These are phyloP conservation scores for Nemopilema nomurai DNA, from an alignment of 30 jellyfish, hydroid and myxozoan species.

Conservation along the genomic window DNA sequence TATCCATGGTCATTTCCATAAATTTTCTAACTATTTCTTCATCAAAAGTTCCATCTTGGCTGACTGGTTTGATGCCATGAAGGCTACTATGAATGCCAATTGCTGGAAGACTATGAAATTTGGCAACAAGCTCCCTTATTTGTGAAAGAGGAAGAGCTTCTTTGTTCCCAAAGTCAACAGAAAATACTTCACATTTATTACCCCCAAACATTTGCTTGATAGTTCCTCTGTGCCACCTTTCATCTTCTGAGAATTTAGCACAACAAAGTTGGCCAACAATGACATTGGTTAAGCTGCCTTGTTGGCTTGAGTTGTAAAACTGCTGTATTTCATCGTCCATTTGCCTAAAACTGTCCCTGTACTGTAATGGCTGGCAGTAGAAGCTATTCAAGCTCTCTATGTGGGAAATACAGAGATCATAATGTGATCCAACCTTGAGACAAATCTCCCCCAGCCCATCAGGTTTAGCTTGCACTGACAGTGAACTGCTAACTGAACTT, in stretches of 20 bases:
- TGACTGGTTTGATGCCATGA: slow-evolving; percentile 47
- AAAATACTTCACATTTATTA: slow-evolving; percentile 36
- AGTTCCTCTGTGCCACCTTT: slow-evolving; percentile 81
- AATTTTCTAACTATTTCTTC: slow-evolving; percentile 45
- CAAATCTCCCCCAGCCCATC: slow-evolving; percentile 24
- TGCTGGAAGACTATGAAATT: slow-evolving; percentile 60
- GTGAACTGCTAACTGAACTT: slow-evolving; percentile 44
- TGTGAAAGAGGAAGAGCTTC: slow-evolving; percentile 40
- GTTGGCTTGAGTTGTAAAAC: slow-evolving; percentile 31
- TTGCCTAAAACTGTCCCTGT: slow-evolving; percentile 43
- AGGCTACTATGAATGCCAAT: slow-evolving; percentile 67
- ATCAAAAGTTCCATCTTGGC: background rate
- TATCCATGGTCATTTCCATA: slow-evolving; percentile 61
- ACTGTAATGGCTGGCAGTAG: slow-evolving; percentile 72
- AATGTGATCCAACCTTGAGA: slow-evolving; percentile 9
- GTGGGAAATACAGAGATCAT: slow-evolving; percentile 71
- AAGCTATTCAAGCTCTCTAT: slow-evolving; percentile 52
- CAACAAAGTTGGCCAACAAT: slow-evolving; percentile 72
- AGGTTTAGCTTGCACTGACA: slow-evolving; percentile 44
- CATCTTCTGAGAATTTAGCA: slow-evolving; percentile 88
- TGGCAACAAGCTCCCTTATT: slow-evolving; percentile 47
- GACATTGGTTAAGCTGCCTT: background rate
- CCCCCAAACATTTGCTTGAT: slow-evolving; percentile 27
- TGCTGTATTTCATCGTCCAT: slow-evolving; percentile 64
- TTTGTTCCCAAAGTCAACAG: slow-evolving; percentile 75